phyloP scores from a whole-genome alignment of 2,888 invertebrate species.

The Ornithoptera alexandrae region DNA sequence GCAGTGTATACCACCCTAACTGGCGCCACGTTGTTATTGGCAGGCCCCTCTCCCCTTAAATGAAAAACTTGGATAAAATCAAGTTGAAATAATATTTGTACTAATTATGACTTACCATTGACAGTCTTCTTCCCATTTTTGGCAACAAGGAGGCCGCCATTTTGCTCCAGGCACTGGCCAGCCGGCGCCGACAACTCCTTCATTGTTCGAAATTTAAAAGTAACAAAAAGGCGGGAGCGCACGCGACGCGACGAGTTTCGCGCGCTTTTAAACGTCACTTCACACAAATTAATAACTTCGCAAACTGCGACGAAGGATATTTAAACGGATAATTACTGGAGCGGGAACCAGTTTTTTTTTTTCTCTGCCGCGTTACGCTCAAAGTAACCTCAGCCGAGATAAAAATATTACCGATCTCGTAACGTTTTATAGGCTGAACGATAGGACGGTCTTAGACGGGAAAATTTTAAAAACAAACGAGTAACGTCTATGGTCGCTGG shows the following conservation, averaged over 20 bases:
- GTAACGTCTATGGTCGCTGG: constrained; percentile 30
- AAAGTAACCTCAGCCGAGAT: constrained; percentile 57
- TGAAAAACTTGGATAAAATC: no score
- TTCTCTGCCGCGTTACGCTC: constrained; percentile 43
- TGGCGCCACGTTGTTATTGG: no score
- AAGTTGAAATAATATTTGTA: no score
- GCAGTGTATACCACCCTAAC: no score
- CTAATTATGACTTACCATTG: constrained; percentile 51
- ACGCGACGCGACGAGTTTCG: constrained; percentile 44
- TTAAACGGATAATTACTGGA: constrained; percentile 44
- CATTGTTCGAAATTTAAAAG: constrained; percentile 46
- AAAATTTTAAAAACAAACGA: constrained; percentile 31
- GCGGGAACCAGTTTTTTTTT: constrained; percentile 48
- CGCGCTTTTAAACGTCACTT: constrained; percentile 72
- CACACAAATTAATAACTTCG: constrained; percentile 42
- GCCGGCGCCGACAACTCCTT: constrained; percentile 65
- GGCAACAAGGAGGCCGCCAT: constrained; percentile 52
- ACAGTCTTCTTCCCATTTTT: constrained; percentile 63
- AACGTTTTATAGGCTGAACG: constrained; percentile 18
- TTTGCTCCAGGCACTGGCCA: constrained; percentile 53
- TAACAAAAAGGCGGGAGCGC: constrained; percentile 23
- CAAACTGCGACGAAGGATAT: constrained; percentile 50
- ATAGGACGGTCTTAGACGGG: constrained; percentile 17
- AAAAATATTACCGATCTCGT: constrained; percentile 37
- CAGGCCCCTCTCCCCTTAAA: no score